phyloP scores from a whole-genome alignment of 1,140 invertebrate species.

The Drosophila santomea region DNA sequence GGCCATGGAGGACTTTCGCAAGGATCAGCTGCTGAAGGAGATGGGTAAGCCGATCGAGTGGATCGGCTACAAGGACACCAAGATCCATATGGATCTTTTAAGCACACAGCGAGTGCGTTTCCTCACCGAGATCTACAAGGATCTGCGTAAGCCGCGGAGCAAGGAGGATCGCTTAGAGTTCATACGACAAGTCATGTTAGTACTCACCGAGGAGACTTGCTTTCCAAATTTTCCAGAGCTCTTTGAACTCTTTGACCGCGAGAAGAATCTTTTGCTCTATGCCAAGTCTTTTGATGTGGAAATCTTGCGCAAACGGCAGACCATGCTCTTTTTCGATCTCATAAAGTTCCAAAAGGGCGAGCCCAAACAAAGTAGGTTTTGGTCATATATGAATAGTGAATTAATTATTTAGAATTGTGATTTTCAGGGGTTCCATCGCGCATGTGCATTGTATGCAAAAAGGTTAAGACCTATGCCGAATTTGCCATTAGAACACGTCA shows the following conservation, averaged over 20 bases:
- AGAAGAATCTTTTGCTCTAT: constrained; percentile 73
- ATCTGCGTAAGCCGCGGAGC: constrained; percentile 59
- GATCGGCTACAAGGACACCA: constrained; percentile 85
- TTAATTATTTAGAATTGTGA: neutral
- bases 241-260: constrained; percentile 78
- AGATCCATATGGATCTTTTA: constrained; percentile 86
- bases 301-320: constrained; percentile 74
- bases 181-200: constrained; percentile 54
- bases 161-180: constrained; percentile 65
- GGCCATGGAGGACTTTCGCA: constrained; percentile 85
- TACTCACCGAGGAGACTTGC: constrained; percentile 67
- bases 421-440: constrained; percentile 55
- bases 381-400: neutral
- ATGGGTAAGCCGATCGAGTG: constrained; percentile 87
- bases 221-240: constrained; percentile 76
- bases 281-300: constrained; percentile 73
- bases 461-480: constrained; percentile 65
- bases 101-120: constrained; percentile 87
- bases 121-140: constrained; percentile 86
- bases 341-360: constrained; percentile 68
- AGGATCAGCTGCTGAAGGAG: constrained; percentile 84
- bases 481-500: constrained; percentile 78
- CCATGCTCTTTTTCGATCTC: constrained; percentile 73
- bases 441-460: constrained; percentile 82
- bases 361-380: constrained; percentile 43